These are phyloP conservation scores for Harlomillsia oculata DNA, from an alignment of 1,140 invertebrate genomes.

Conservation along the genomic window DNA sequence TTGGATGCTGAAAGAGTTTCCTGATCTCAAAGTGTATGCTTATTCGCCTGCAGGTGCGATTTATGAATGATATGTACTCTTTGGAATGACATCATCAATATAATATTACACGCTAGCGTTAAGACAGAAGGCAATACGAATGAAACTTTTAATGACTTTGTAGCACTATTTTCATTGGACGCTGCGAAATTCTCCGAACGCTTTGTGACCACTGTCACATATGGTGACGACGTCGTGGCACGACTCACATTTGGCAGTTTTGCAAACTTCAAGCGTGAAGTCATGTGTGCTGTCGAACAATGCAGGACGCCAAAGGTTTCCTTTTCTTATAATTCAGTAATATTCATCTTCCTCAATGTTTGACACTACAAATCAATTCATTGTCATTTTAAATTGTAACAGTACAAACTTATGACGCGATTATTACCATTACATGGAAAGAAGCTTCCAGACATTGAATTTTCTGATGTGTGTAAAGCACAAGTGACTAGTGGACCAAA, in stretches of 20 bases:
- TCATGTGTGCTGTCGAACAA: slow-evolving; percentile 12
- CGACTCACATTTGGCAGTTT: slow-evolving; percentile 44
- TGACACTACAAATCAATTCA: too few relatives aligned
- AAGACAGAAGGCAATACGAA: too few relatives aligned
- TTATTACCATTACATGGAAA: slow-evolving; percentile 5
- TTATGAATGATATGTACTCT: too few relatives aligned
- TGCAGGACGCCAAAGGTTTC: slow-evolving; percentile 27
- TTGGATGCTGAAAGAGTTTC: slow-evolving; percentile 64
- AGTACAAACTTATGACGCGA: slow-evolving; percentile 12
- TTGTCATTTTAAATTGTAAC: too few relatives aligned
- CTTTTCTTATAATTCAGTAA: too few relatives aligned
- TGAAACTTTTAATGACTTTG: too few relatives aligned
- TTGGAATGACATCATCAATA: too few relatives aligned
- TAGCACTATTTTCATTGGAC: slow-evolving; percentile 60
- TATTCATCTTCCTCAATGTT: too few relatives aligned
- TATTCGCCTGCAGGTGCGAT: slow-evolving; percentile 66
- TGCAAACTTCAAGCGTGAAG: slow-evolving; percentile 11
- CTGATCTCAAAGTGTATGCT: slow-evolving; percentile 66
- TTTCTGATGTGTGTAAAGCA: too few relatives aligned
- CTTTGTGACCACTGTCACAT: slow-evolving; percentile 71
- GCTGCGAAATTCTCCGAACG: slow-evolving; percentile 60
- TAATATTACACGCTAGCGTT: too few relatives aligned
- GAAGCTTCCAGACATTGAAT: slow-evolving; percentile 9
- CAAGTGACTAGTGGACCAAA: too few relatives aligned
- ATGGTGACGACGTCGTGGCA: slow-evolving; percentile 83